Percentiles rank a stretch among this genome's conserved stretches.
Evolutionary conservation across 2,113 vertebrate species (phyloP).

Genomic region (Psilopogon haemacephalus): DNA sequence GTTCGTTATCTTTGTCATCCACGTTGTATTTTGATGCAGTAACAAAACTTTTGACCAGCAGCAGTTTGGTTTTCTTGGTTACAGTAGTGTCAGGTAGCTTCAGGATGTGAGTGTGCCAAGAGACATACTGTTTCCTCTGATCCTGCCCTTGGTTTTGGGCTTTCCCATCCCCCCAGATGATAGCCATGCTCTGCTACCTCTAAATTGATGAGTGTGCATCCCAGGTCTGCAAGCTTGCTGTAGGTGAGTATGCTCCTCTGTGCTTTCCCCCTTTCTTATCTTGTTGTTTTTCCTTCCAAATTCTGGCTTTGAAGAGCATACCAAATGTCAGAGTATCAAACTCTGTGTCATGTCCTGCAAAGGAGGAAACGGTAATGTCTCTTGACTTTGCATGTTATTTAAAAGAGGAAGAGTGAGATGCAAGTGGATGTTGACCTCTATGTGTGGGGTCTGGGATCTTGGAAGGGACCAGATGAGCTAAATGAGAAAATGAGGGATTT

Average conservation of each 20-base stretch:
- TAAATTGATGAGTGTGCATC: rapidly evolving
- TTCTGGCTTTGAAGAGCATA: no score
- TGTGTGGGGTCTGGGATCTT: not conserved
- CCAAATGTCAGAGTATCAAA: not conserved
- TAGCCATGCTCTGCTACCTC: not conserved
- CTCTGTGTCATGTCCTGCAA: rapidly evolving
- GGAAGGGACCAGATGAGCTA: not conserved
- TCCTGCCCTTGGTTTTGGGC: not conserved
- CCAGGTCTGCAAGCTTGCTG: not conserved
- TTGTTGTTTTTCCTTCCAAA: not conserved
- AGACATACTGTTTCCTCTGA: not conserved
- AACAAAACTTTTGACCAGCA: not conserved
- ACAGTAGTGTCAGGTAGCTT: not conserved
- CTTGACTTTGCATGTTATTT: not conserved
- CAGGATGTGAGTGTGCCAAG: not conserved
- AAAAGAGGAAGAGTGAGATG: not conserved
- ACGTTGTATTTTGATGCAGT: not conserved
- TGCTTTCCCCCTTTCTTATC: not conserved
- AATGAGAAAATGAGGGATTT: not conserved
- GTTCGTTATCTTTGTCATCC: not conserved
- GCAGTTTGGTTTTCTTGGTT: not conserved
- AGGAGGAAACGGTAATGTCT: not conserved
- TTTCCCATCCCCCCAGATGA: not conserved
- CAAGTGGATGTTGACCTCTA: not conserved
- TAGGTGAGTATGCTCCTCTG: rapidly evolving